Base-by-base conservation (phyloP, 2,113 vertebrate genomes). In the Myiopsitta monachus region DNA sequence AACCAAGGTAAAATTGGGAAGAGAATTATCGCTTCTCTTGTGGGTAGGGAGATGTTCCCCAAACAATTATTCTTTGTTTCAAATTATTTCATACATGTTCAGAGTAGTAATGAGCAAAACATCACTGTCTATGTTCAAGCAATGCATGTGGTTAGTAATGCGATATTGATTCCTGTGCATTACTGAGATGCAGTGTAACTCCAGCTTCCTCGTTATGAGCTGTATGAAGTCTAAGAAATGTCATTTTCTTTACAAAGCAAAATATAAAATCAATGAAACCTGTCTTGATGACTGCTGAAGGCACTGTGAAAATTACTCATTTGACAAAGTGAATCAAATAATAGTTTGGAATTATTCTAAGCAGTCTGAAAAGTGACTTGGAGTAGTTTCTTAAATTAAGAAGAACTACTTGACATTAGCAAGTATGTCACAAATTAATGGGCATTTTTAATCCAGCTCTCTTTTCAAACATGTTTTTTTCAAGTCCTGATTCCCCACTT, bases 1-100 rank as follows among this genome's bases (percentile, higher is more conserved):
- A 93, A 93, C 82, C 59, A 87, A 86, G 59, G 62, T 91, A 44
- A 77, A 95, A 91, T 90, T 91, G 91, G 64, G 87, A 83, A 79
- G 66, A 95, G 67, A 88, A 46, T 95, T 86, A 27, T 76, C 19
- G 70, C 63, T 80, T 57, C 68, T 95, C 92, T 87, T 87, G 39
- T 87, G 69, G 64, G 31, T 73, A 54, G 83, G 67, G 44, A 83
- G 76, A 94, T 62, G 59, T 82, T 51, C 95, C 77, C 90, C 36
- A 57, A 94, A 93, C 92, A 97, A 96, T 90, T 92, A 87, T 86
- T 92, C 95, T 94, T 95, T 88, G 57, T 76, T 85, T 64, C 84
- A 94, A 39, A 70, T 91, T 70, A 74, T 90, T 95, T 95, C 86
- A 59, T 96, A n/a, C 77, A 66, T 73, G 46, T 51, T 95, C 81